These are phyloP conservation scores for Enchytraeus crypticus DNA, from an alignment of 2,888 invertebrate genomes.

Conservation along the genomic window DNA sequence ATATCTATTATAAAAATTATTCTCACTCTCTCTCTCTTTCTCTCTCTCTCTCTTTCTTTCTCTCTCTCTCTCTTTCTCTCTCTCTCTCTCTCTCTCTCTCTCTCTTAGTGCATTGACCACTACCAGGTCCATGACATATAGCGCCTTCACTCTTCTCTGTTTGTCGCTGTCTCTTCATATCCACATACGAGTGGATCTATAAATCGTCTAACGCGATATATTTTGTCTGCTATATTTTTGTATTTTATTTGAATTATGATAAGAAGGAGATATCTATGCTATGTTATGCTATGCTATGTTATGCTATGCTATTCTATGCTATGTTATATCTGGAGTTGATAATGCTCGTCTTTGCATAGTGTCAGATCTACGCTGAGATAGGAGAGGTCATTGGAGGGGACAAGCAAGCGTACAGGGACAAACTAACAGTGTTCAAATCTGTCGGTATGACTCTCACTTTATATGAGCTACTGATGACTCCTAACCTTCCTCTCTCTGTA, in stretches of 20 bases:
- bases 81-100: background rate
- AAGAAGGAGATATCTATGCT: too few species aligned
- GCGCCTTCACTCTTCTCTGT: too few species aligned
- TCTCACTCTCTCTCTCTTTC: background rate
- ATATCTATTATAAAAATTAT: background rate
- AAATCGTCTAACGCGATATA: too few species aligned
- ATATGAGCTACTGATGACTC: background rate
- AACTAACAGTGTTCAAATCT: slow-evolving; percentile 59
- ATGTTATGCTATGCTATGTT: background rate
- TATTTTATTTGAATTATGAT: too few species aligned
- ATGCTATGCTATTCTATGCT: background rate
- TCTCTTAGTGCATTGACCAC: too few species aligned
- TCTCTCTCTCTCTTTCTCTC: background rate
- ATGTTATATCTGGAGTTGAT: background rate
- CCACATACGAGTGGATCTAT: too few species aligned
- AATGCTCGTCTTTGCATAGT: slow-evolving; percentile 30
- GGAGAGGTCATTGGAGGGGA: slow-evolving; percentile 53
- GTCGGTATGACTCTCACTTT: slow-evolving; percentile 52
- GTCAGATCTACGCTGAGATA: slow-evolving; percentile 54
- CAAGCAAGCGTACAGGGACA: slow-evolving; percentile 34
- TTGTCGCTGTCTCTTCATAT: too few species aligned
- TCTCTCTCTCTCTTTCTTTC: background rate
- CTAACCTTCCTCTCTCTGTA: background rate
- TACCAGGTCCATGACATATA: too few species aligned
- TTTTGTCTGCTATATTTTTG: too few species aligned